Percentiles rank a stretch among this genome's conserved stretches.
These are phyloP conservation scores for Callyntrura guangdongensis DNA, from an alignment of 2,888 invertebrate species.

Conservation along the genomic window DNA sequence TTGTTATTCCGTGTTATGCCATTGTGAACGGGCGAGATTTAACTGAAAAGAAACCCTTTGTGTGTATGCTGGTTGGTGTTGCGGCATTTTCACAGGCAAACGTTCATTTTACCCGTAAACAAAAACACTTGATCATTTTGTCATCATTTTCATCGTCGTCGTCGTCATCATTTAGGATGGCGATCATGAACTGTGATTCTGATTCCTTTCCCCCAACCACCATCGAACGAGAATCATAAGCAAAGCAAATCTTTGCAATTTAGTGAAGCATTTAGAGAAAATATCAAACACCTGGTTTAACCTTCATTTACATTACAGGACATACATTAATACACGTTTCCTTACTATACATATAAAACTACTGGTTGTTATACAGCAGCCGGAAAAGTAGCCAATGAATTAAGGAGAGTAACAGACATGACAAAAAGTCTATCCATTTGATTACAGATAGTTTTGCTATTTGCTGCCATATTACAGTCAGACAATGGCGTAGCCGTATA, in stretches of 20 bases:
- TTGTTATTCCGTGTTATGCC: not conserved
- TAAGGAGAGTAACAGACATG: conserved; percentile 12
- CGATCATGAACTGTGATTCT: conserved; percentile 25
- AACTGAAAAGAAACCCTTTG: not conserved
- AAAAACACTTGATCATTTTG: conserved; percentile 60
- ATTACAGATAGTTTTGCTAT: not conserved
- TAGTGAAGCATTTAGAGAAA: not conserved
- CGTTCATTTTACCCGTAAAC: not conserved
- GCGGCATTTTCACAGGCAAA: conserved; percentile 36
- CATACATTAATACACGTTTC: not conserved
- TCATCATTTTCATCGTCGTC: conserved; percentile 42
- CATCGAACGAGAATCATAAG: conserved; percentile 1
- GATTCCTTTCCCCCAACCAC: not conserved
- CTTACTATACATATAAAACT: too few relatives aligned
- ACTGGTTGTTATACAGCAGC: not conserved
- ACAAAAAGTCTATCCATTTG: conserved; percentile 48
- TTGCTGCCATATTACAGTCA: not conserved
- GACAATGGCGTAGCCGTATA: not conserved
- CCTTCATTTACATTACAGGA: not conserved
- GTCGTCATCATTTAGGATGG: conserved; percentile 16
- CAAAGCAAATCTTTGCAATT: conserved; percentile 13
- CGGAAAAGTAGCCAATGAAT: conserved; percentile 24
- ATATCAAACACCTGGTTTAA: conserved; percentile 2
- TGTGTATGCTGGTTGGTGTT: conserved; percentile 11
- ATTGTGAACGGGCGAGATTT: not conserved